Conservation (phyloP, 1,140 invertebrate species). For the Papilio polytes region DNA sequence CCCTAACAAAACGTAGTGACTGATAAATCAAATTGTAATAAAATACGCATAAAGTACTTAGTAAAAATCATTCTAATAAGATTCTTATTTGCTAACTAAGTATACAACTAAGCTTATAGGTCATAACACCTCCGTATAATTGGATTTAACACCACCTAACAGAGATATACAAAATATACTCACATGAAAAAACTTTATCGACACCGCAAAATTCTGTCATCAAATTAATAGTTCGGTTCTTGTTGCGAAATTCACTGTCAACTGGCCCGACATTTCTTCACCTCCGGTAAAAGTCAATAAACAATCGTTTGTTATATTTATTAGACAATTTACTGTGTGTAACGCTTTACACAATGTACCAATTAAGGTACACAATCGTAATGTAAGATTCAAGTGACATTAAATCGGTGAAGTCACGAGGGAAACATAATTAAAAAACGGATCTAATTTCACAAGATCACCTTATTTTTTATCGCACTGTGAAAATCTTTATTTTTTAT, state of each 20-base stretch:
- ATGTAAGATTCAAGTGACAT: conserved; percentile 36
- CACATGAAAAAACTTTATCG: conserved; percentile 12
- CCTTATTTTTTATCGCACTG: conserved; percentile 16
- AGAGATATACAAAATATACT: conserved; percentile 15
- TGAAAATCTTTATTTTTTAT: conserved; percentile 30
- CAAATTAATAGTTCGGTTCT: not conserved
- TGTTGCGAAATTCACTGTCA: conserved; percentile 28
- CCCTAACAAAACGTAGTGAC: too few relatives aligned
- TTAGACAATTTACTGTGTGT: conserved; percentile 20
- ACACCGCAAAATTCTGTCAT: conserved; percentile 34
- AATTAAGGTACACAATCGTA: conserved; percentile 37
- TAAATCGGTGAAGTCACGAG: conserved; percentile 23
- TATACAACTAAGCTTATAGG: not conserved
- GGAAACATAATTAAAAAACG: conserved; percentile 32
- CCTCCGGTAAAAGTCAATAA: conserved; percentile 37
- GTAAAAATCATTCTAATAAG: conserved; percentile 28
- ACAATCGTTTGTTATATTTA: conserved; percentile 29
- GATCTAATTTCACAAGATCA: conserved; percentile 22
- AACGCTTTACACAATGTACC: conserved; percentile 22
- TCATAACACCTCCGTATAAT: conserved; percentile 28
- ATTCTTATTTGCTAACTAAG: conserved; percentile 12
- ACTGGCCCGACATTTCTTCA: conserved; percentile 28
- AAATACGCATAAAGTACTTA: not conserved
- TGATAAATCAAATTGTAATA: not conserved
- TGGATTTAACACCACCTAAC: conserved; percentile 35